phyloP scores from a whole-genome alignment of 1,140 invertebrate genomes.

The Pseudomyrmex pallidus region DNA sequence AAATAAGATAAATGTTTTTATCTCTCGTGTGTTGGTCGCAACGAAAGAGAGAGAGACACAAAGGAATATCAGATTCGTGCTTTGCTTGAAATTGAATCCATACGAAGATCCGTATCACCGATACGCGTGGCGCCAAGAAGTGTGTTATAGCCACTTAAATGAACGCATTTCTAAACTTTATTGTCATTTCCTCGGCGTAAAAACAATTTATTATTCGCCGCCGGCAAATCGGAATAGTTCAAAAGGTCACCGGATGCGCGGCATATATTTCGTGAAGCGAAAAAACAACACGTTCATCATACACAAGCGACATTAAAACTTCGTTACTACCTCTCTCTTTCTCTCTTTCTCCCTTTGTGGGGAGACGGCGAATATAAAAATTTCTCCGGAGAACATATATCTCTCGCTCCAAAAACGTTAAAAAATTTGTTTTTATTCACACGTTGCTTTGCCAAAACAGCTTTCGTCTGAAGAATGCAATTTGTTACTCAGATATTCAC shows the following conservation, averaged over 20 bases:
- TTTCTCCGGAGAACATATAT: constrained; percentile 4
- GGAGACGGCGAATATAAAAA: constrained; percentile 26
- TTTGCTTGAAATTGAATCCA: constrained; percentile 40
- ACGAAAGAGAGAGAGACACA: neutral
- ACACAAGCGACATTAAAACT: constrained; percentile 35
- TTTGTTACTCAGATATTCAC: neutral
- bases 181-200: neutral
- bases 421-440: constrained; percentile 12
- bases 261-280: constrained; percentile 10
- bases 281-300: constrained; percentile 17
- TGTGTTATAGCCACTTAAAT: neutral
- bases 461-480: constrained; percentile 3
- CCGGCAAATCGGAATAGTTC: constrained; percentile 24
- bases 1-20: constrained; percentile 14
- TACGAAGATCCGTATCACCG: constrained; percentile 51
- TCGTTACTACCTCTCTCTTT: neutral
- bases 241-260: neutral
- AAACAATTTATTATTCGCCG: constrained; percentile 2
- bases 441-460: neutral
- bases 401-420: neutral
- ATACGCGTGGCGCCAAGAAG: neutral
- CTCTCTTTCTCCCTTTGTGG: neutral
- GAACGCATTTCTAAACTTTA: neutral
- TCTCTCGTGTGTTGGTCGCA: neutral
- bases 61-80: neutral